Evolutionary conservation across 1,140 invertebrate genomes (phyloP).

Genomic region (Diuraphis noxia): DNA sequence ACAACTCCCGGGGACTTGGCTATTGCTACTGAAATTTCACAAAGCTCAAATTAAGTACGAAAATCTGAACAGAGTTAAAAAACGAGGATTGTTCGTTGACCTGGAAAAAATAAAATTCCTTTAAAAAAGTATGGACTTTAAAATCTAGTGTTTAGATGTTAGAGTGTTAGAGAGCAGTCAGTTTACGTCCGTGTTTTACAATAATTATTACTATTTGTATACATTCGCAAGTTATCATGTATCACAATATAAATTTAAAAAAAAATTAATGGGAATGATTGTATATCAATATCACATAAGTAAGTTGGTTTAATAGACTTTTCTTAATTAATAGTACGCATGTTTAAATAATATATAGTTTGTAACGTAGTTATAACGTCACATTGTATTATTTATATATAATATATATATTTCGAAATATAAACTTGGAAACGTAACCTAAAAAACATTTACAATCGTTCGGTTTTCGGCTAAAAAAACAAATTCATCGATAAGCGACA

Average conservation of each 20-base stretch:
- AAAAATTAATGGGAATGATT: not conserved
- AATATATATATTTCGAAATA: no score
- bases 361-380: no score
- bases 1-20: not conserved
- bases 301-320: not conserved
- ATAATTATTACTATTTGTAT: no score
- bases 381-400: no score
- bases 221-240: not conserved
- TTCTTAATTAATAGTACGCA: no score
- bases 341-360: no score
- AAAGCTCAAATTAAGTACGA: slow-evolving; percentile 12
- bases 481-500: no score
- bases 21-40: slow-evolving; percentile 18
- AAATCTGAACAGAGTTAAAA: not conserved
- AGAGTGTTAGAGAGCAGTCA: no score
- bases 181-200: not conserved
- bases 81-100: not conserved
- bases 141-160: not conserved
- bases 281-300: no score
- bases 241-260: not conserved
- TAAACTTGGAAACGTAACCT: no score
- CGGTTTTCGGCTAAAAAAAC: no score
- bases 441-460: no score
- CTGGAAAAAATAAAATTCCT: not conserved
- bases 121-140: not conserved